These are phyloP conservation scores for Prietella phreatophila DNA, from an alignment of 2,113 vertebrate species.

Conservation along the genomic window DNA sequence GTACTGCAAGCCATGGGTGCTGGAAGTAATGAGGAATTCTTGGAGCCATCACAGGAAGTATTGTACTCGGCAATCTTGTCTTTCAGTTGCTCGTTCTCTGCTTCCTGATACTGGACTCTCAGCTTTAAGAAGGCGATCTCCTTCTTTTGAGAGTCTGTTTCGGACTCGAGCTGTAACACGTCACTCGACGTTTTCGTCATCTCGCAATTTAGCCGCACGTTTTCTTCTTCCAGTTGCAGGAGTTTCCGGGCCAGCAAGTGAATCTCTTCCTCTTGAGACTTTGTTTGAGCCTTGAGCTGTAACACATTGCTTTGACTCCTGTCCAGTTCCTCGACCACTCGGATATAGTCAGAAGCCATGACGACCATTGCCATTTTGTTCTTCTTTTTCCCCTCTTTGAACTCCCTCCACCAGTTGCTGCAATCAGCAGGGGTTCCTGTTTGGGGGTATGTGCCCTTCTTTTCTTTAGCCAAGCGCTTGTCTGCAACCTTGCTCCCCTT, in stretches of 20 bases:
- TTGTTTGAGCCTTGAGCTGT: neutral
- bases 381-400: constrained; percentile 6
- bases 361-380: constrained; percentile 4
- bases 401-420: neutral
- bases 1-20: neutral
- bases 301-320: neutral
- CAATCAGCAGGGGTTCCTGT: neutral
- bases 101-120: neutral
- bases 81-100: neutral
- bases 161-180: neutral
- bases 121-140: neutral
- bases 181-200: neutral
- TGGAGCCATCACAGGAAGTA: neutral
- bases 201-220: neutral
- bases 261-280: constrained; percentile 6
- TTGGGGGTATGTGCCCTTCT: neutral
- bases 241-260: neutral
- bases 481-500: neutral
- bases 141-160: neutral
- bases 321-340: neutral
- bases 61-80: neutral
- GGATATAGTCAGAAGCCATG: neutral
- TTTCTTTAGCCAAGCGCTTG: neutral
- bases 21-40: neutral
- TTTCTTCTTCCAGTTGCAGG: neutral